Evolutionary conservation across 2,888 invertebrate genomes (phyloP).

Genomic region (Lycocerus yunnanus): DNA sequence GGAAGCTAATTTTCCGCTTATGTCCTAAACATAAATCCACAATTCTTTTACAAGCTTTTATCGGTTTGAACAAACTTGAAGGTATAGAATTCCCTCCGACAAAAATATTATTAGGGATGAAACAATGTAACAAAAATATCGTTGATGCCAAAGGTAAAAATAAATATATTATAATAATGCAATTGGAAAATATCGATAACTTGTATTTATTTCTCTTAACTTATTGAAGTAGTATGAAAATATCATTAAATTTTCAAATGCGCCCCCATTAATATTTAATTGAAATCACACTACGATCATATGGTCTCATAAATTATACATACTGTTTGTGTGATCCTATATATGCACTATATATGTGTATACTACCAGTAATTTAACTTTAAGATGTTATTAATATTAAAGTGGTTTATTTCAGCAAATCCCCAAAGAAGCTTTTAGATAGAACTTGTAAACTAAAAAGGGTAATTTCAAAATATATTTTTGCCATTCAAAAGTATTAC

Average conservation of each 20-base stretch:
- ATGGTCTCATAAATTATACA: background rate
- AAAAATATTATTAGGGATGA: too few relatives aligned
- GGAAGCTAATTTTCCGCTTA: too few relatives aligned
- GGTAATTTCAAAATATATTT: background rate
- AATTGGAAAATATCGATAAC: too few relatives aligned
- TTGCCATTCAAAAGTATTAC: background rate
- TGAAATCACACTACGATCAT: background rate
- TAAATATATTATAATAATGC: too few relatives aligned
- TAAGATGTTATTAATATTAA: background rate
- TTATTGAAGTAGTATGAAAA: background rate
- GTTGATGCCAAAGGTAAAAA: too few relatives aligned
- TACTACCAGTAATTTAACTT: background rate
- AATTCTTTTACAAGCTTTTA: too few relatives aligned
- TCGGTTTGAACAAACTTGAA: too few relatives aligned
- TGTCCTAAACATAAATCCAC: too few relatives aligned
- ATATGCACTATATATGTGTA: background rate
- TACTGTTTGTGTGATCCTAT: background rate
- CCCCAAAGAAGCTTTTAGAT: background rate
- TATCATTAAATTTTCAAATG: background rate
- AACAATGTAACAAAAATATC: background rate
- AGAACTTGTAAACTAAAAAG: background rate
- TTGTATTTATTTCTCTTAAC: too few relatives aligned
- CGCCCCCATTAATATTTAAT: background rate
- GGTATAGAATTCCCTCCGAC: too few relatives aligned
- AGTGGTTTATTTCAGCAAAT: background rate